Percentiles rank a stretch among this genome's conserved stretches.
Conservation (phyloP, 2,888 invertebrate genomes). For the Sphecodes monilicornis region DNA sequence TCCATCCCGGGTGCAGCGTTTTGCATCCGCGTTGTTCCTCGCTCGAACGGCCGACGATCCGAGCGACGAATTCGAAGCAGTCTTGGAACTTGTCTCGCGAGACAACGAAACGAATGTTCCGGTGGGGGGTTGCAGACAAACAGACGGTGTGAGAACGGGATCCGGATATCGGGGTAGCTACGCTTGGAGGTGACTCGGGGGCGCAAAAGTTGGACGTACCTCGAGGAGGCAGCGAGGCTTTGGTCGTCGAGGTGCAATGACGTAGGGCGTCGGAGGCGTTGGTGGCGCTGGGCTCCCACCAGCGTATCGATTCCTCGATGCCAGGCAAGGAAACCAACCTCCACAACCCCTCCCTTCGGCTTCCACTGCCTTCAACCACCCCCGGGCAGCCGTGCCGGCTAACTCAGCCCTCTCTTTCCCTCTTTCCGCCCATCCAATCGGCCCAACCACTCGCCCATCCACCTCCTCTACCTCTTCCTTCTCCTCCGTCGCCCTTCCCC, state of each 20-base stretch:
- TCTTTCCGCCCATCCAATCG: conserved; percentile 65
- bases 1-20: not conserved
- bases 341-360: conserved; percentile 69
- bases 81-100: not conserved
- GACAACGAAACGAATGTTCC: conserved; percentile 12
- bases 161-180: not conserved
- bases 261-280: conserved; percentile 81
- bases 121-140: not conserved
- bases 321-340: conserved; percentile 78
- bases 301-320: conserved; percentile 83
- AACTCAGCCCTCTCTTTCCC: conserved; percentile 68
- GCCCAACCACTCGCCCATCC: conserved; percentile 64
- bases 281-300: conserved; percentile 82
- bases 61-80: not conserved
- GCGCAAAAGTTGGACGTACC: conserved; percentile 57
- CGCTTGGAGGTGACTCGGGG: conserved; percentile 50
- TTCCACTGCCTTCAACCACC: conserved; percentile 72
- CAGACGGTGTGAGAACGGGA: not conserved
- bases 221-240: conserved; percentile 57
- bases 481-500: conserved; percentile 28
- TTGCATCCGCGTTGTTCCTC: conserved; percentile 17
- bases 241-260: conserved; percentile 81
- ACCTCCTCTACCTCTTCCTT: conserved; percentile 25
- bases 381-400: conserved; percentile 65
- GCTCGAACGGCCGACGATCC: conserved; percentile 10